phyloP scores from a whole-genome alignment of 2,888 invertebrate species.

The Oligia latruncula region DNA sequence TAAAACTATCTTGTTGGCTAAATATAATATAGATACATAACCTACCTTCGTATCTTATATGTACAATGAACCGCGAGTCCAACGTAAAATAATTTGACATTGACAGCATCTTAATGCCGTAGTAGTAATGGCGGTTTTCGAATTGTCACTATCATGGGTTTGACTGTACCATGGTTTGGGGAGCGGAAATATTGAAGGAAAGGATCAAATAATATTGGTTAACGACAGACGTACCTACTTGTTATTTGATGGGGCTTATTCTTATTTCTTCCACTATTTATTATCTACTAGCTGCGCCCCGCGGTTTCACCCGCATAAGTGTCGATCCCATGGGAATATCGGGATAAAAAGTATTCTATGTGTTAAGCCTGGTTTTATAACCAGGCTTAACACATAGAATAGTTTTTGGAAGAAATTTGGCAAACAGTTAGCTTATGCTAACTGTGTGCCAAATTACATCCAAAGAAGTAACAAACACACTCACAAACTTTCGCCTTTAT shows the following conservation, averaged over 20 bases:
- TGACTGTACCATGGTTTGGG: constrained; percentile 14
- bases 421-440: no score
- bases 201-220: constrained; percentile 21
- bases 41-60: background rate
- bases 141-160: background rate
- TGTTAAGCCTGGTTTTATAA: no score
- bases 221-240: constrained; percentile 19
- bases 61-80: background rate
- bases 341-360: no score
- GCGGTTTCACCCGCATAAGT: no score
- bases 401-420: no score
- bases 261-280: background rate
- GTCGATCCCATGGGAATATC: no score
- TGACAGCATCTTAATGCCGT: background rate
- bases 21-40: constrained; percentile 9
- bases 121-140: background rate
- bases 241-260: constrained; percentile 17
- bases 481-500: no score
- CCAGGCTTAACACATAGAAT: no score
- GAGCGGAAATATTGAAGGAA: constrained; percentile 37
- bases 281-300: background rate
- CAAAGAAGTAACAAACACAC: no score
- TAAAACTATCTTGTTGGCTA: constrained; percentile 19
- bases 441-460: no score
- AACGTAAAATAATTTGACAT: background rate